Evolutionary conservation across 2,113 vertebrate species (phyloP).

Genomic region (Cryptoleucopteryx plumbea): DNA sequence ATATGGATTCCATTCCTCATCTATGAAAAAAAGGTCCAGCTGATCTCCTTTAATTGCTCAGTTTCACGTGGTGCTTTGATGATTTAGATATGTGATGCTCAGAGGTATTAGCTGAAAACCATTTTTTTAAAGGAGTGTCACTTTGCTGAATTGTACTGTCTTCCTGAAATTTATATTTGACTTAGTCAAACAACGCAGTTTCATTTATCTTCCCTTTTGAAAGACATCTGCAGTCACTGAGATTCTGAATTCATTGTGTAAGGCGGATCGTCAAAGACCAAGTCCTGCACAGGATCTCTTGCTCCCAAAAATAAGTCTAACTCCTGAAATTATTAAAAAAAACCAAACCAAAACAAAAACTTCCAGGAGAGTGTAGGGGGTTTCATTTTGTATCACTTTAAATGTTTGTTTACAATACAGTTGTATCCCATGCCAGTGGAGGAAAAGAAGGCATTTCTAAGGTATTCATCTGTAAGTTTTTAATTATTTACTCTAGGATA

Average conservation of each 20-base stretch:
- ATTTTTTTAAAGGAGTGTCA: background rate
- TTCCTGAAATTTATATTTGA: background rate
- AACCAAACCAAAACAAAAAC: background rate
- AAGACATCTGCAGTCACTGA: background rate
- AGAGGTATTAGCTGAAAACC: background rate
- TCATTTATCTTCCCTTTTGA: background rate
- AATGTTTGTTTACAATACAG: background rate
- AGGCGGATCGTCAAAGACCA: background rate
- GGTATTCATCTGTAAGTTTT: background rate
- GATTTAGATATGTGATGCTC: background rate
- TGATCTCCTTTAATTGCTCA: background rate
- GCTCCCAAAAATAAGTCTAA: background rate
- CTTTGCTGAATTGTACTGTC: background rate
- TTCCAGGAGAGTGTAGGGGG: accelerated
- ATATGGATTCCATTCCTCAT: background rate
- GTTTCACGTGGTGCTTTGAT: background rate
- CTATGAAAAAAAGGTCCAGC: background rate
- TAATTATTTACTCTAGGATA: background rate
- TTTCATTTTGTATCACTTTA: background rate
- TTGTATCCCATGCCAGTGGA: background rate
- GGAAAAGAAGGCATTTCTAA: background rate
- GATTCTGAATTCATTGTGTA: background rate
- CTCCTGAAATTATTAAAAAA: background rate
- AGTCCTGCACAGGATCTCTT: background rate
- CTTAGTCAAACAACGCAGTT: background rate